These are phyloP conservation scores for Orchesella flavescens DNA, from an alignment of 2,888 invertebrate species.

Conservation along the genomic window DNA sequence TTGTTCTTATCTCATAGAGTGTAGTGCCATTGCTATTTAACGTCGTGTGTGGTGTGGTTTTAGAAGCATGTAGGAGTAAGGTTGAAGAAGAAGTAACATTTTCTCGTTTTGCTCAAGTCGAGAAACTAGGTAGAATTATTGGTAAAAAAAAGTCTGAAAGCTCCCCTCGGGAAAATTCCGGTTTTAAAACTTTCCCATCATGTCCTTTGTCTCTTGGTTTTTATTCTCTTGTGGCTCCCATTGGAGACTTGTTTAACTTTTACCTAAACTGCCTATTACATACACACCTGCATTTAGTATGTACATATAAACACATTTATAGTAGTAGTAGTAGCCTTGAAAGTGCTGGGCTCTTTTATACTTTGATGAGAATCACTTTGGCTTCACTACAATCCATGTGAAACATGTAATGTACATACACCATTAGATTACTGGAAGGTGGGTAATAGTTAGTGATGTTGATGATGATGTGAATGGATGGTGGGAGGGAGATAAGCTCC, in stretches of 20 bases:
- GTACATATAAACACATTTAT: too few species aligned
- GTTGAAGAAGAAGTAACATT: neutral
- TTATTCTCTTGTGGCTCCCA: neutral
- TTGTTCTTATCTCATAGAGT: too few species aligned
- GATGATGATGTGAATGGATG: too few species aligned
- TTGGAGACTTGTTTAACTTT: neutral
- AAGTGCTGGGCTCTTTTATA: too few species aligned
- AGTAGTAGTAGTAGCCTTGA: too few species aligned
- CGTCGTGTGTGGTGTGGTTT: neutral
- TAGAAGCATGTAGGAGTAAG: neutral
- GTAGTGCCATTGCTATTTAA: neutral
- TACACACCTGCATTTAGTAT: neutral
- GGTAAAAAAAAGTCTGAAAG: conserved; percentile 15
- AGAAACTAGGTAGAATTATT: conserved; percentile 1
- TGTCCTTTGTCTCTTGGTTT: conserved; percentile 12
- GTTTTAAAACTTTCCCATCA: conserved; percentile 20
- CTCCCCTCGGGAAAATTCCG: conserved; percentile 32
- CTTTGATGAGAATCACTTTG: too few species aligned
- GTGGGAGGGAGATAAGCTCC: too few species aligned
- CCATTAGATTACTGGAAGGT: too few species aligned
- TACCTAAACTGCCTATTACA: neutral
- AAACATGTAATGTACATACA: too few species aligned
- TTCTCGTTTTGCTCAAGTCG: neutral
- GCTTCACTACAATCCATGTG: too few species aligned
- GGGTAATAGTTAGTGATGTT: too few species aligned